These are phyloP conservation scores for Rhadinocentrus ornatus DNA, from an alignment of 2,797 vertebrate species.

Conservation along the genomic window DNA sequence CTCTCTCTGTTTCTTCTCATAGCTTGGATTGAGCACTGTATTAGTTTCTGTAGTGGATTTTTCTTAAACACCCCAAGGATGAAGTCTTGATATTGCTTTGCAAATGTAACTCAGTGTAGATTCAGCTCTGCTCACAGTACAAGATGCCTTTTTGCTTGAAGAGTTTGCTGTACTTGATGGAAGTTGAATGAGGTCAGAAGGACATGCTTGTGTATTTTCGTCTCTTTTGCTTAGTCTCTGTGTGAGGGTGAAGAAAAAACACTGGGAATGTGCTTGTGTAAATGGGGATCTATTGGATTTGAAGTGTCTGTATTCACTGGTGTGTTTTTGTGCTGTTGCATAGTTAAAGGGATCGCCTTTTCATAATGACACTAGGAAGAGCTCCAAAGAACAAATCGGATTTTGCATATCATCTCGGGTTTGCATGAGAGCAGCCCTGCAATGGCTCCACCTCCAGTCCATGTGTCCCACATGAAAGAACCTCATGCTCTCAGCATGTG, in stretches of 20 bases:
- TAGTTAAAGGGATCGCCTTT: constrained; percentile 31
- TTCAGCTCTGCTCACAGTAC: constrained; percentile 47
- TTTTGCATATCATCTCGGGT: constrained; percentile 65
- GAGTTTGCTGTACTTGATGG: constrained; percentile 23
- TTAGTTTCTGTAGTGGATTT: constrained; percentile 53
- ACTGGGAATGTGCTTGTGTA: constrained; percentile 34
- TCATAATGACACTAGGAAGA: constrained; percentile 42
- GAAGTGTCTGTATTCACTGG: constrained; percentile 21
- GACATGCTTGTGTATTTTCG: constrained; percentile 66
- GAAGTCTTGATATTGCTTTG: constrained; percentile 62
- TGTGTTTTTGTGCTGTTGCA: constrained; percentile 13
- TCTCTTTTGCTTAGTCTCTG: constrained; percentile 46
- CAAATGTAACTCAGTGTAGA: constrained; percentile 40
- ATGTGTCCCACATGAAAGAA: constrained; percentile 40
- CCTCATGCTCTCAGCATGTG: constrained; percentile 26
- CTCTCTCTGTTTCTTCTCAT: constrained; percentile 41
- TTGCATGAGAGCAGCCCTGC: constrained; percentile 54
- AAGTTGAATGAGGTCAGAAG: constrained; percentile 52
- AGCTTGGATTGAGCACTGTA: constrained; percentile 42
- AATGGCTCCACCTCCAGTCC: constrained; percentile 11
- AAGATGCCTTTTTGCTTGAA: constrained; percentile 44
- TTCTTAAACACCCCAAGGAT: constrained; percentile 52
- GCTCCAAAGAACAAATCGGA: constrained; percentile 39
- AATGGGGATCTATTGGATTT: constrained; percentile 40
- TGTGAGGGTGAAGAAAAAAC: constrained; percentile 52